Percentiles rank a stretch among this genome's conserved stretches.
phyloP scores from a whole-genome alignment of 2,797 vertebrate genomes.

The Ispidina lecontei region DNA sequence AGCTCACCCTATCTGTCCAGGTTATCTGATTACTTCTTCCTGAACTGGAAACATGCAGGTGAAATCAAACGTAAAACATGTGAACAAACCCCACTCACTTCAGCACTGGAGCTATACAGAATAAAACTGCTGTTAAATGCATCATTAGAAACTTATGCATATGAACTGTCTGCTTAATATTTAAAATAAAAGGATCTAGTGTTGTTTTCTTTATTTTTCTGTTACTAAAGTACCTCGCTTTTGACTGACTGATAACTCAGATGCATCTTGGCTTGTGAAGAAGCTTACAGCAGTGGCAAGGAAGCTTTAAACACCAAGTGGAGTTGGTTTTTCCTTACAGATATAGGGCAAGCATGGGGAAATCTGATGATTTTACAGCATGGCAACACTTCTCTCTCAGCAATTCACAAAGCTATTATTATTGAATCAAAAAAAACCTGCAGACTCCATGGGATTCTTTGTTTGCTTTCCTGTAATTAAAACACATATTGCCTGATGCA shows the following conservation, averaged over 20 bases:
- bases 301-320: neutral
- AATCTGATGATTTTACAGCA: constrained; percentile 25
- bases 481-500: rapidly evolving
- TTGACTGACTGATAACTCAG: neutral
- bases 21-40: neutral
- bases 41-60: neutral
- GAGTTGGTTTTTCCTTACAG: neutral
- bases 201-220: neutral
- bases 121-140: neutral
- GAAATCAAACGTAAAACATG: neutral
- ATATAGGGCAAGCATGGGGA: neutral
- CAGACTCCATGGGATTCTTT: neutral
- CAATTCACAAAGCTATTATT: neutral
- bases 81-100: neutral
- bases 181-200: neutral
- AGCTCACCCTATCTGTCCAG: neutral
- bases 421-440: neutral
- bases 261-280: neutral
- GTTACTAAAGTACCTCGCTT: neutral
- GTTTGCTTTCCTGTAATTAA: constrained; percentile 44
- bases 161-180: neutral
- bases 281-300: neutral
- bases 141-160: neutral
- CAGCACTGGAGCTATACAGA: neutral
- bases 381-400: neutral